Conservation (phyloP, 2,113 vertebrate species). For the Alligator sinensis region DNA sequence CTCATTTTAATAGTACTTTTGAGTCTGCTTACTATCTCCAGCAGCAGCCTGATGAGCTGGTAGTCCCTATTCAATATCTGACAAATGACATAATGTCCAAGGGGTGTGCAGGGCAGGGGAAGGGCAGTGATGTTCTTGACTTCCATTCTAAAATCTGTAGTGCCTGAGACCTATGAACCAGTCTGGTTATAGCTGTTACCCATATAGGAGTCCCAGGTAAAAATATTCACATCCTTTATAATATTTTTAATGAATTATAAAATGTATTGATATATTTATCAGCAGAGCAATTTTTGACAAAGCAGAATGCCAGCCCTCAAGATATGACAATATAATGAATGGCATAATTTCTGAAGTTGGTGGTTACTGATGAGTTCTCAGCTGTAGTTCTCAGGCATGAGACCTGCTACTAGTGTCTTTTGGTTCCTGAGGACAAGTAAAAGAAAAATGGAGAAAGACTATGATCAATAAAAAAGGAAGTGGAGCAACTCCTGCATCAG, state of each 20-base stretch:
- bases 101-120: neutral
- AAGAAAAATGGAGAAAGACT: accelerated
- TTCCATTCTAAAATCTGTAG: neutral
- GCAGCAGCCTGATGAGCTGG: neutral
- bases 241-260: neutral
- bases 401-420: accelerated
- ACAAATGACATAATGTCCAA: neutral
- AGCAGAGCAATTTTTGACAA: neutral
- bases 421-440: neutral
- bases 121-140: neutral
- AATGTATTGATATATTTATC: neutral
- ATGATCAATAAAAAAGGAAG: neutral
- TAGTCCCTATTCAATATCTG: constrained; percentile 14
- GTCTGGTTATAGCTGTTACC: neutral
- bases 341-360: neutral
- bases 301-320: accelerated
- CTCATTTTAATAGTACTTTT: neutral
- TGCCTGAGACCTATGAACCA: neutral
- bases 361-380: neutral
- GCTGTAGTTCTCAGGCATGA: neutral
- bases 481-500: neutral
- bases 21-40: neutral
- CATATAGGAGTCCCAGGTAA: neutral
- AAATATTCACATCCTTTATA: neutral
- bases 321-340: neutral